A percentile compares a stretch with the other conserved stretches of the same genome.
Evolutionary conservation across 1,140 invertebrate species (phyloP).

Genomic region (Trichomalopsis sarcophagae): DNA sequence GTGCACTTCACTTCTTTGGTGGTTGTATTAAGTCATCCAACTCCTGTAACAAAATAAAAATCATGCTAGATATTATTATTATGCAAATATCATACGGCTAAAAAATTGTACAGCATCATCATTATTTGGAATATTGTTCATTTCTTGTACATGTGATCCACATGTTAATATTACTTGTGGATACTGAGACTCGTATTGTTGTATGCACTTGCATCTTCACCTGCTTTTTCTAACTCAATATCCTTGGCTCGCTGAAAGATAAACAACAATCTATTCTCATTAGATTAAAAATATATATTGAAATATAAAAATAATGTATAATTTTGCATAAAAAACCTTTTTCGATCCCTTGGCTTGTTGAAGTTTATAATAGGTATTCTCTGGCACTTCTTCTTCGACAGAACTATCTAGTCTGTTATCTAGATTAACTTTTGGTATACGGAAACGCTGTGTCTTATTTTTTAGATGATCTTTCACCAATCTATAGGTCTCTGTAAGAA

Average conservation of each 20-base stretch:
- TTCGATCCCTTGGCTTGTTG: not conserved
- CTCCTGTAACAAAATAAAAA: not conserved
- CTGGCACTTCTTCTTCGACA: not conserved
- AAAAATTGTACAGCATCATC: not conserved
- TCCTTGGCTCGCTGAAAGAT: too few relatives aligned
- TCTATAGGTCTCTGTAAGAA: not conserved
- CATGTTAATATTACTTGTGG: not conserved
- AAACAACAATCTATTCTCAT: too few relatives aligned
- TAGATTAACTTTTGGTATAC: not conserved
- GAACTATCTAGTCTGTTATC: not conserved
- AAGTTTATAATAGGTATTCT: not conserved
- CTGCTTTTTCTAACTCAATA: too few relatives aligned
- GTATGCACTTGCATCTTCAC: too few relatives aligned
- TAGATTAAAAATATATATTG: not conserved
- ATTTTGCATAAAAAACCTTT: not conserved
- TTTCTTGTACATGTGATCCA: not conserved
- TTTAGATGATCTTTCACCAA: not conserved
- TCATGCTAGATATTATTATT: too few relatives aligned
- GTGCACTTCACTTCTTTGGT: not conserved
- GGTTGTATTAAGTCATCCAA: not conserved
- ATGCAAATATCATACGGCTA: not conserved
- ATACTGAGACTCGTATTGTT: not conserved
- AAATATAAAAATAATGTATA: slow-evolving; percentile 1
- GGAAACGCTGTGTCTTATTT: not conserved
- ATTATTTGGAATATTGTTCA: too few relatives aligned